These are phyloP conservation scores for Dioctria linearis DNA, from an alignment of 2,888 invertebrate species.

Conservation along the genomic window DNA sequence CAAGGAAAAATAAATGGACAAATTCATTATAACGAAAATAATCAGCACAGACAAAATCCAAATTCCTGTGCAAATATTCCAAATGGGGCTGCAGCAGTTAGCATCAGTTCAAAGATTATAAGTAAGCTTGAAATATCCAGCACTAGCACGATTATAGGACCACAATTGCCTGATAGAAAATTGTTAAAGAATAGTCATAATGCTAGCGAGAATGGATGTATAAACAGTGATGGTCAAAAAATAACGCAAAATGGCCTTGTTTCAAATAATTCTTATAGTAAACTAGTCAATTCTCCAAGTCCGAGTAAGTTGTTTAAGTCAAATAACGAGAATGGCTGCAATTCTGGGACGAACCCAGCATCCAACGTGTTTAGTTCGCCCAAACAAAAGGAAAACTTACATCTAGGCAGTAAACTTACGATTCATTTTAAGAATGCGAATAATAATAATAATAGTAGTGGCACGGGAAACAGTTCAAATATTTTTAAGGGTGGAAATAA, in stretches of 20 bases:
- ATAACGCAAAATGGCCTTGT: conserved; percentile 52
- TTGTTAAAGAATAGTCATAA: conserved; percentile 31
- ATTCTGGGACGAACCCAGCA: conserved; percentile 15
- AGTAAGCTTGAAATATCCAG: conserved; percentile 62
- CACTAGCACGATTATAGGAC: conserved; percentile 58
- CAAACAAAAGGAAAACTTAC: conserved; percentile 63
- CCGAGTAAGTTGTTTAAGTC: conserved; percentile 67
- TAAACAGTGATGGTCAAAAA: conserved; percentile 42
- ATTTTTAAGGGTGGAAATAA: conserved; percentile 59
- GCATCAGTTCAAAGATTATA: conserved; percentile 60
- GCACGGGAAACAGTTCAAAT: conserved; percentile 61
- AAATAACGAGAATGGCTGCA: conserved; percentile 30
- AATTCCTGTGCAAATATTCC: conserved; percentile 35
- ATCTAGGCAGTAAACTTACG: conserved; percentile 71
- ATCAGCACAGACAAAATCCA: conserved; percentile 52
- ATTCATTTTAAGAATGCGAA: conserved; percentile 71
- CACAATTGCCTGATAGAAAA: conserved; percentile 62
- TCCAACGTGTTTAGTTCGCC: conserved; percentile 46
- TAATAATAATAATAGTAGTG: conserved; percentile 61
- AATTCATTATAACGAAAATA: conserved; percentile 58
- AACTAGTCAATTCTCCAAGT: conserved; percentile 69
- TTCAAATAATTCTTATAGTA: conserved; percentile 3
- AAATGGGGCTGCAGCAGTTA: conserved; percentile 38
- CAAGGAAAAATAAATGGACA: conserved; percentile 50
- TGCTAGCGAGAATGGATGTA: conserved; percentile 28